Evolutionary conservation across 2,888 invertebrate genomes (phyloP), one percentile per base, ranked within the genome.

Genomic region (Branchellion lobata): DNA sequence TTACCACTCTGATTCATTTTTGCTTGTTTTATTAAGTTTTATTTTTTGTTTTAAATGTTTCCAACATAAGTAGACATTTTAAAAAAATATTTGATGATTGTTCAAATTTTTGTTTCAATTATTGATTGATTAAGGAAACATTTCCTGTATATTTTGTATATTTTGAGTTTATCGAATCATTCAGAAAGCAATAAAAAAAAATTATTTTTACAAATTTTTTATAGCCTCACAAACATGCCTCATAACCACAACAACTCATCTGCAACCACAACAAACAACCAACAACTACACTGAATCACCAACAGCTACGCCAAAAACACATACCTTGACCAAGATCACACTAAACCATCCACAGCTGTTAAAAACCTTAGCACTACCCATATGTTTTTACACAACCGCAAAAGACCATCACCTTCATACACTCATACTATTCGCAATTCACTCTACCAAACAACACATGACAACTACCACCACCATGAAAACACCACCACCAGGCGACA

Each of bases 401-500:
- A n/a, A n/a, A n/a, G n/a, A n/a, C n/a, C n/a, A n/a, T 40, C 0
- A 36, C 36, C 40, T 73, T n/a, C 36, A 73, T 40, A 3, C 40
- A 11, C n/a, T 8, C 47, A 11, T 14, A 51, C 51, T 14, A 18
- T 18, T 18, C 14, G n/a, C 65, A n/a, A 65, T 21, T 3, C 3
- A 5, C n/a, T 5, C 65, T 8, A 29, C 65, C 65, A 65, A 5
- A 11, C 3, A 5, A 65, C 3, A 5, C n/a, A 27, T 21, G 5
- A 65, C n/a, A 65, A n/a, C n/a, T 11, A 27, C 65, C 65, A 65
- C 53, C 75, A 47, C 40, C 75, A 14, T 29, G 51, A 53, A 1
- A 21, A 11, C 31, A 61, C 27, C 29, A n/a, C 61, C 14, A 11
- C n/a, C 21, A 96, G 96, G 96, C 87, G 98, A 99, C 88, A 97